These are phyloP conservation scores for Rhinichthys klamathensis DNA, from an alignment of 2,113 vertebrate species.

Conservation along the genomic window DNA sequence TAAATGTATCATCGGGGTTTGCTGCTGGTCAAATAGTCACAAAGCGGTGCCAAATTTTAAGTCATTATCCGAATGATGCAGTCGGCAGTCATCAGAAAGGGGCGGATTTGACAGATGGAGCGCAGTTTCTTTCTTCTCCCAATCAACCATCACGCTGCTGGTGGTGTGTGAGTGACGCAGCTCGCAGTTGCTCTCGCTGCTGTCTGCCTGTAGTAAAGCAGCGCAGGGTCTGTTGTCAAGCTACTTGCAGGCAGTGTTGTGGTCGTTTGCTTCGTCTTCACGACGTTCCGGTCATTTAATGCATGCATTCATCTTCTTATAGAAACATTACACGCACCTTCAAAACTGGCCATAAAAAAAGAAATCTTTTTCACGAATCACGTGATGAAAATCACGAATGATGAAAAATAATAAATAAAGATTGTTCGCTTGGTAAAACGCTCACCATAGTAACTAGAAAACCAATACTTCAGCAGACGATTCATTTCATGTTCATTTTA, in stretches of 20 bases:
- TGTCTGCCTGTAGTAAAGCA: slow-evolving; percentile 38
- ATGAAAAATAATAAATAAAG: neutral
- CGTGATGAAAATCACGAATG: too few relatives aligned
- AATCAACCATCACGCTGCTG: slow-evolving; percentile 54
- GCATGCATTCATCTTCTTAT: neutral
- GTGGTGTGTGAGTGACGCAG: slow-evolving; percentile 60
- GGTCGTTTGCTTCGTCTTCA: neutral
- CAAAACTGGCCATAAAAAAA: neutral
- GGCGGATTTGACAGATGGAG: slow-evolving; percentile 52
- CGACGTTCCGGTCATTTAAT: neutral
- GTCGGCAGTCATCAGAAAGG: slow-evolving; percentile 47
- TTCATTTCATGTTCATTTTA: neutral
- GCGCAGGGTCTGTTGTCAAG: slow-evolving; percentile 23
- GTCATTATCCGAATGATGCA: slow-evolving; percentile 38
- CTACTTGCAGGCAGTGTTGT: neutral
- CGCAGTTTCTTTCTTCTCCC: slow-evolving; percentile 49
- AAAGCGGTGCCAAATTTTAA: slow-evolving; percentile 36
- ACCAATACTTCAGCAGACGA: neutral
- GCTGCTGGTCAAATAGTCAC: neutral
- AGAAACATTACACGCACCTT: neutral
- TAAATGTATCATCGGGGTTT: neutral
- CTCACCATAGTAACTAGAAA: neutral
- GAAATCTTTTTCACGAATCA: too few relatives aligned
- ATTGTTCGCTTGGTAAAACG: neutral
- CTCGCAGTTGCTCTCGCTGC: slow-evolving; percentile 35